Conservation (phyloP, 2,888 invertebrate genomes). For the Cylindroiulus punctatus region DNA sequence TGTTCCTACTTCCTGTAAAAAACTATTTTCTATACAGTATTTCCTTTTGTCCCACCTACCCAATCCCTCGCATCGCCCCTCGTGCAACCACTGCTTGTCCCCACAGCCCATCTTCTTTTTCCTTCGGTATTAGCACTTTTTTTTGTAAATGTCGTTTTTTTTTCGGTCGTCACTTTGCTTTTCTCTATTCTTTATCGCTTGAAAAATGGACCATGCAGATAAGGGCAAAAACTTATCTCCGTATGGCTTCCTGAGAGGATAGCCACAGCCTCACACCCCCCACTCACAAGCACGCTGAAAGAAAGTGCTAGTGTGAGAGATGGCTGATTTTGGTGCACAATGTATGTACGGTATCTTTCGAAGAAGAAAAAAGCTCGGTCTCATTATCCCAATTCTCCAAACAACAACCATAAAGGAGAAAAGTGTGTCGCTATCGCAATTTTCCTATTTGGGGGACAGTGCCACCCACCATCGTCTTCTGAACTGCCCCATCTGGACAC, state of each 20-base stretch:
- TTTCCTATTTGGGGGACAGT: neutral
- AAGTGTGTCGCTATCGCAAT: neutral
- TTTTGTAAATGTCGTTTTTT: conserved; percentile 34
- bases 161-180: conserved; percentile 11
- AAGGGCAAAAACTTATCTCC: conserved; percentile 30
- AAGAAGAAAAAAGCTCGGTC: neutral
- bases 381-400: conserved; percentile 47
- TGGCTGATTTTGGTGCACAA: conserved; percentile 9
- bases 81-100: conserved; percentile 15
- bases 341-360: neutral
- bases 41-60: conserved; percentile 18
- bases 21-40: neutral
- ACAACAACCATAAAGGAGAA: conserved; percentile 26
- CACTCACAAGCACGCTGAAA: neutral
- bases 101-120: conserved; percentile 42
- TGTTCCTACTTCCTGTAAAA: neutral
- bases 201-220: conserved; percentile 48
- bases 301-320: neutral
- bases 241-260: conserved; percentile 46
- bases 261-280: conserved; percentile 42
- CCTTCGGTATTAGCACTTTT: conserved; percentile 35
- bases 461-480: neutral
- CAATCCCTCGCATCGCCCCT: neutral
- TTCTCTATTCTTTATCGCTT: conserved; percentile 42
- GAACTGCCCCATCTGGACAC: neutral